Base-by-base conservation (phyloP, 1,140 invertebrate species). In the Drosophila funebris region DNA sequence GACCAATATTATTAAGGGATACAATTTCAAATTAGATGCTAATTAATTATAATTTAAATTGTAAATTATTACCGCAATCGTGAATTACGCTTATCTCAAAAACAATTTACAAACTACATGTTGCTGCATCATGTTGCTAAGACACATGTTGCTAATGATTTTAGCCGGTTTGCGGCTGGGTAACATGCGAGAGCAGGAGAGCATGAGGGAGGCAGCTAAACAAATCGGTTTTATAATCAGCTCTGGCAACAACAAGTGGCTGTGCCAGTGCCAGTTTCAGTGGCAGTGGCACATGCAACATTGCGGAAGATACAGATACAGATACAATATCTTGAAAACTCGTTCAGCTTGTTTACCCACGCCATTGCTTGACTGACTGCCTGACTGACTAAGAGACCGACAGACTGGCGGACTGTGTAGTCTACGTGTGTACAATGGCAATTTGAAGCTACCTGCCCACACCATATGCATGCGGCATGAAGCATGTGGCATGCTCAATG, bases 271-370 rank as follows among this genome's bases (percentile, higher is more conserved):
- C 46, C 48, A 50, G 46, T 69, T 31, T 24, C 60, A 56, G 60
- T 70, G 50, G 50, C 67, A 66, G 27, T 48, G 29, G 44, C 58
- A 39, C 62, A 67, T 72, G 64, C 69, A 72, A 67, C 69, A 53
- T 33, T 43, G 61, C 58, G 67, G 67, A 39, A 70, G 48, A 70
- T 69, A 69, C 48, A 70, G 48, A 70, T 69, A 69, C 58, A 53
- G 66, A 62, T 48, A 41, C 48, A 36, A 20, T 70, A 71, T 27
- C 53, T 46, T 37, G 53, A 53, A 81, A 84, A 84, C 81, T 77
- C 64, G 81, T 84, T 84, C 82, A 58, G 82, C 81, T 87, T 64
- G 81, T 84, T 84, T 81, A 68, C 69, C 76, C 81, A 77, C 66
- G 81, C 81, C 37, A 11, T 50, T 46, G 74, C 29, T 46, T 36